Conservation (phyloP, 2,797 vertebrate genomes). For the Galagoides demidoff region DNA sequence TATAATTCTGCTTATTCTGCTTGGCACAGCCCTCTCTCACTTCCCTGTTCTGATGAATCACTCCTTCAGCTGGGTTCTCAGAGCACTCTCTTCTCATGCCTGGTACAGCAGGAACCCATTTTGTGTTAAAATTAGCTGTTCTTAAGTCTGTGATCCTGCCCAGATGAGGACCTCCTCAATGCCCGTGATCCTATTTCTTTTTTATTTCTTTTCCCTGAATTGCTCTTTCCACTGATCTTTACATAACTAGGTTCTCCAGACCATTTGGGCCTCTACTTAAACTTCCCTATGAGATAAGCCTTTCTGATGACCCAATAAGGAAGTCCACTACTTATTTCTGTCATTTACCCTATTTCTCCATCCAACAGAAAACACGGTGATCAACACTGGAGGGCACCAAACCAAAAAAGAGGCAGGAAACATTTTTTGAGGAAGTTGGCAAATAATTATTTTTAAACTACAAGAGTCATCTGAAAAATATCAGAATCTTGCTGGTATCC, state of each 20-base stretch:
- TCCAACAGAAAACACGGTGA: neutral
- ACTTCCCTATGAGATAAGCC: neutral
- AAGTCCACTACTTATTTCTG: neutral
- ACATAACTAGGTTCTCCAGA: neutral
- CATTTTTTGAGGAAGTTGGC: neutral
- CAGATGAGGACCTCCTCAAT: neutral
- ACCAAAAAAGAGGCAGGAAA: neutral
- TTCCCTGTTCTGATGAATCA: neutral
- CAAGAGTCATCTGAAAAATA: neutral
- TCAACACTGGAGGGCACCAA: neutral
- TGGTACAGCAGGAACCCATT: neutral
- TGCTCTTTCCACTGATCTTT: conserved; percentile 17
- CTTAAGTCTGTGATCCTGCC: neutral
- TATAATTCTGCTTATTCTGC: neutral
- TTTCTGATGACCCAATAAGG: neutral
- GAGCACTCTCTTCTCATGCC: neutral
- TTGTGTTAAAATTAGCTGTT: neutral
- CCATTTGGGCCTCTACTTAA: neutral
- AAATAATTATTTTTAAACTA: conserved; percentile 15
- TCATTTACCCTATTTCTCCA: neutral
- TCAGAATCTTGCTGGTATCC: neutral
- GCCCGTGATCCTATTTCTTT: conserved; percentile 3
- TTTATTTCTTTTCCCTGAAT: neutral
- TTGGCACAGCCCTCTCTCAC: neutral
- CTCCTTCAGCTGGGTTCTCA: neutral